Evolutionary conservation across 2,888 invertebrate genomes (phyloP).

Genomic region (Callyntrura guangdongensis): DNA sequence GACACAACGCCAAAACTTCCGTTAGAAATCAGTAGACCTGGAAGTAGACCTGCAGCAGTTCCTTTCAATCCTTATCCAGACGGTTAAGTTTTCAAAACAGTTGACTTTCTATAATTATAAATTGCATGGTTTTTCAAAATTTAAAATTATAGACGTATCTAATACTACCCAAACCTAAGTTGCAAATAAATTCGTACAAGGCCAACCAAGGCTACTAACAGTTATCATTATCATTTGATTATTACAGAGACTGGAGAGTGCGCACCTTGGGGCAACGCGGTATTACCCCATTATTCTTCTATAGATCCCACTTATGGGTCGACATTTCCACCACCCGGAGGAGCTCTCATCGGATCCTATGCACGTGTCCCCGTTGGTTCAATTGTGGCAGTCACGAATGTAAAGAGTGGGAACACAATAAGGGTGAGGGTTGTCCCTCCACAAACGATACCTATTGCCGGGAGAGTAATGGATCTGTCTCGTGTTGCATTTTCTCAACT

Average conservation of each 20-base stretch:
- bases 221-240: slow-evolving; percentile 6
- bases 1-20: slow-evolving; percentile 9
- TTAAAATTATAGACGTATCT: no score
- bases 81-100: slow-evolving; percentile 40
- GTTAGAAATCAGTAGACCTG: not conserved
- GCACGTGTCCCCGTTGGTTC: slow-evolving; percentile 75
- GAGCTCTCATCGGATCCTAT: slow-evolving; percentile 75
- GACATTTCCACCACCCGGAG: not conserved
- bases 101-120: not conserved
- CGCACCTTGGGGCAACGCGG: slow-evolving; percentile 68
- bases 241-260: slow-evolving; percentile 77
- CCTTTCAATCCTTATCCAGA: slow-evolving; percentile 14
- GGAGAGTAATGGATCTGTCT: slow-evolving; percentile 79
- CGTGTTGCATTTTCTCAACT: slow-evolving; percentile 78
- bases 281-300: not conserved
- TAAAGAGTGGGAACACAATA: slow-evolving; percentile 66
- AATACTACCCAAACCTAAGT: no score
- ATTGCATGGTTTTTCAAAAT: no score
- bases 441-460: slow-evolving; percentile 68
- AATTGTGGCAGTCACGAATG: slow-evolving; percentile 69
- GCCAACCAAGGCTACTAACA: no score
- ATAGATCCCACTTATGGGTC: not conserved
- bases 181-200: no score
- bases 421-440: slow-evolving; percentile 76
- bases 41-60: not conserved